Conservation (phyloP, 2,888 invertebrate genomes). For the Digitonthophagus gazella region DNA sequence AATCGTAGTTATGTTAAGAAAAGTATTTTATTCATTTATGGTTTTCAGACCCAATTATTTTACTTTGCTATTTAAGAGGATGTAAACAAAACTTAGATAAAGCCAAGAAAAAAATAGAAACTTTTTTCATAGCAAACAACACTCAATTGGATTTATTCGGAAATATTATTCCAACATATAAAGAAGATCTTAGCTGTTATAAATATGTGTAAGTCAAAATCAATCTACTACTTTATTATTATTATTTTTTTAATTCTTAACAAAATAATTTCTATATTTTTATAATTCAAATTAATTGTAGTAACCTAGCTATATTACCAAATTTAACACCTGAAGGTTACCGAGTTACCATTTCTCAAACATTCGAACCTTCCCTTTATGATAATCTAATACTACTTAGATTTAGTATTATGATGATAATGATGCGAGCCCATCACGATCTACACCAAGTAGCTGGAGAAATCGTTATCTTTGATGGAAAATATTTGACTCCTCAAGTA, state of each 20-base stretch:
- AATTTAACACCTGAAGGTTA: conserved; percentile 14
- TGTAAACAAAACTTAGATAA: conserved; percentile 19
- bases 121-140: conserved; percentile 60
- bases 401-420: not conserved
- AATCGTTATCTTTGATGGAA: not conserved
- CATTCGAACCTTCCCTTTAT: conserved; percentile 1
- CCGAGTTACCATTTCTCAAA: not conserved
- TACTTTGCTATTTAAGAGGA: conserved; percentile 6
- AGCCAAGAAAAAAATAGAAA: conserved; percentile 16
- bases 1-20: too few species aligned
- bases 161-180: conserved; percentile 3
- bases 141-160: conserved; percentile 60
- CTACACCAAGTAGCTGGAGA: conserved; percentile 22
- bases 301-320: conserved; percentile 7
- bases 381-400: conserved; percentile 9
- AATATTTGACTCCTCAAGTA: not conserved
- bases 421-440: conserved; percentile 56
- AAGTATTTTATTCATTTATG: too few species aligned
- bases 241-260: too few species aligned
- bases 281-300: conserved; percentile 14
- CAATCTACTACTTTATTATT: too few species aligned
- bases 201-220: conserved; percentile 23
- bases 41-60: conserved; percentile 5
- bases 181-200: conserved; percentile 45
- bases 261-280: too few species aligned